Evolutionary conservation across 2,113 vertebrate species (phyloP).

Genomic region (Hemicordylus capensis): DNA sequence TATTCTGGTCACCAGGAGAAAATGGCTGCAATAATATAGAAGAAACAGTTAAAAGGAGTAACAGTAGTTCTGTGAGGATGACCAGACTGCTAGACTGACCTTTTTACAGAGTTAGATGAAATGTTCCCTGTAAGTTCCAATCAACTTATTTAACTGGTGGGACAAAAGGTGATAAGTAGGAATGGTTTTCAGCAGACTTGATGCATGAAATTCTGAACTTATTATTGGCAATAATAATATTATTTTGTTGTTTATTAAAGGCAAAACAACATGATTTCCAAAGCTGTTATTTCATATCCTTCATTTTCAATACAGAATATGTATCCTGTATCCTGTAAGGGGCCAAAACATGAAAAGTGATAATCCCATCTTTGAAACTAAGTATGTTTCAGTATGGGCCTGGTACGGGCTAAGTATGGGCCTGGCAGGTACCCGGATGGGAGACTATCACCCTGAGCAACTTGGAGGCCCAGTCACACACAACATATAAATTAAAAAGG

Average conservation of each 20-base stretch:
- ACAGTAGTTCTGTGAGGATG: too few relatives aligned
- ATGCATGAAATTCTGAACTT: too few relatives aligned
- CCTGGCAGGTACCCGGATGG: not conserved
- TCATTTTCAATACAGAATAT: not conserved
- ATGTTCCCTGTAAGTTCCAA: not conserved
- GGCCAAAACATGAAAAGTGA: not conserved
- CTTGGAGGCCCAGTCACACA: not conserved
- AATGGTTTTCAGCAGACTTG: not conserved
- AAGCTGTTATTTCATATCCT: not conserved
- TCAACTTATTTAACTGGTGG: not conserved
- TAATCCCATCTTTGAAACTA: not conserved
- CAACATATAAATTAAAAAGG: not conserved
- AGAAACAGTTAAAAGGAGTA: not conserved
- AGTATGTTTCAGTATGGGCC: too few relatives aligned
- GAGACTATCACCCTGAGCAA: too few relatives aligned
- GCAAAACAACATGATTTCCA: not conserved
- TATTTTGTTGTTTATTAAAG: too few relatives aligned
- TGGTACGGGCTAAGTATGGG: too few relatives aligned
- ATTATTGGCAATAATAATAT: too few relatives aligned
- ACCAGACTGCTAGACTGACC: not conserved
- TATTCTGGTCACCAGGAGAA: not conserved
- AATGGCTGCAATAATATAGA: not conserved
- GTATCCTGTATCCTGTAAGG: not conserved
- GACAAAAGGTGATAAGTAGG: not conserved
- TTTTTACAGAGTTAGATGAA: not conserved